Percentiles rank a stretch among this genome's conserved stretches.
Evolutionary conservation across 2,888 invertebrate genomes (phyloP).

Genomic region (Drosophila birchii): DNA sequence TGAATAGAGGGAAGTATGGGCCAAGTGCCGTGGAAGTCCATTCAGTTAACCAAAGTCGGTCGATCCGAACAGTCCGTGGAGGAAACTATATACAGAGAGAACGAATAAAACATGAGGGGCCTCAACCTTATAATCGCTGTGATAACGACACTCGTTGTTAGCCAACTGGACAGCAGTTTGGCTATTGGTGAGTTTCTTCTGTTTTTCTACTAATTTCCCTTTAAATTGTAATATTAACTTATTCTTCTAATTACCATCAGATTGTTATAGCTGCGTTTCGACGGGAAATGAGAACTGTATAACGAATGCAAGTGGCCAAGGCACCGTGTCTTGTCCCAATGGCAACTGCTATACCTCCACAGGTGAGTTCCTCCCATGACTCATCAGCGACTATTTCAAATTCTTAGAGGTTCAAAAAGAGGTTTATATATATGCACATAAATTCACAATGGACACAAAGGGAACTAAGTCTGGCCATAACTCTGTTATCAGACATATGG

Average conservation of each 20-base stretch:
- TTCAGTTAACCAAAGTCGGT: slow-evolving; percentile 51
- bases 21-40: slow-evolving; percentile 32
- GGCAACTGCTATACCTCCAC: slow-evolving; percentile 25
- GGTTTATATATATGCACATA: background rate
- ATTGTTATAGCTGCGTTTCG: slow-evolving; percentile 15
- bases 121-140: background rate
- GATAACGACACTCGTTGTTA: slow-evolving; percentile 25
- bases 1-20: slow-evolving; percentile 7
- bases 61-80: slow-evolving; percentile 13
- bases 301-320: background rate
- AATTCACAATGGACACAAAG: slow-evolving; percentile 12
- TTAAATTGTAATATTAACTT: background rate
- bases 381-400: slow-evolving; percentile 29
- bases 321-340: background rate
- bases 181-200: slow-evolving; percentile 7
- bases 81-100: background rate
- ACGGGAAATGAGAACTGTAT: background rate
- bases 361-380: slow-evolving; percentile 45
- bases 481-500: slow-evolving; percentile 18
- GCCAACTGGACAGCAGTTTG: slow-evolving; percentile 22
- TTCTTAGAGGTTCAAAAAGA: slow-evolving; percentile 3
- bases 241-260: background rate
- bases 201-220: no score
- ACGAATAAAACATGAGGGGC: background rate
- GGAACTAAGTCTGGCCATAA: slow-evolving; percentile 11